Percentiles rank a stretch among this genome's conserved stretches.
phyloP scores from a whole-genome alignment of 2,797 vertebrate genomes.

The Hippoglossus hippoglossus region DNA sequence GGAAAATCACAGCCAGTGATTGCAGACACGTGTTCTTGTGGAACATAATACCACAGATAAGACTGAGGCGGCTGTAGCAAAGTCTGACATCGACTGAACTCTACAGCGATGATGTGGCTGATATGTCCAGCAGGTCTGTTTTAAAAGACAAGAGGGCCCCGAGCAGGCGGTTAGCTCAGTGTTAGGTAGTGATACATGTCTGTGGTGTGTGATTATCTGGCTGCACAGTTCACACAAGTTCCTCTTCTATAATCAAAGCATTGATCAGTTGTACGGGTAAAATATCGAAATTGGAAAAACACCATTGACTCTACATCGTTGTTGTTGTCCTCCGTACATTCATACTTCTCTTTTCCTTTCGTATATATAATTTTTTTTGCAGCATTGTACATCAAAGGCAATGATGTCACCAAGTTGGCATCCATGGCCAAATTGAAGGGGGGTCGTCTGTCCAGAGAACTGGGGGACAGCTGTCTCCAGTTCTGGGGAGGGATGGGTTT shows the following conservation, averaged over 20 bases:
- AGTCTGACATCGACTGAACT: no score
- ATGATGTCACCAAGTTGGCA: constrained; percentile 89
- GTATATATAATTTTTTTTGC: neutral
- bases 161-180: neutral
- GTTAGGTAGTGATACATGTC: neutral
- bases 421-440: constrained; percentile 93
- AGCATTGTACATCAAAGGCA: constrained; percentile 89
- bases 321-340: neutral
- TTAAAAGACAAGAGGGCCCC: no score
- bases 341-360: neutral
- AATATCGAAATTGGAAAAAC: constrained; percentile 2
- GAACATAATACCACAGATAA: no score
- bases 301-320: neutral
- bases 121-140: no score
- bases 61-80: no score
- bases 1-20: no score
- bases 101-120: no score
- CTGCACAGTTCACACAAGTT: constrained; percentile 5
- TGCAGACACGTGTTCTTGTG: no score
- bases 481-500: constrained; percentile 95
- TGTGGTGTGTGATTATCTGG: no score
- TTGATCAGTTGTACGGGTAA: constrained; percentile 13
- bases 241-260: neutral
- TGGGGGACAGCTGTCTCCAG: constrained; percentile 90
- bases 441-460: constrained; percentile 85